A percentile compares a stretch with the other conserved stretches of the same genome.
These are phyloP conservation scores for Pachyrhynchus sulphureomaculatus DNA, from an alignment of 1,140 invertebrate species.

Conservation along the genomic window DNA sequence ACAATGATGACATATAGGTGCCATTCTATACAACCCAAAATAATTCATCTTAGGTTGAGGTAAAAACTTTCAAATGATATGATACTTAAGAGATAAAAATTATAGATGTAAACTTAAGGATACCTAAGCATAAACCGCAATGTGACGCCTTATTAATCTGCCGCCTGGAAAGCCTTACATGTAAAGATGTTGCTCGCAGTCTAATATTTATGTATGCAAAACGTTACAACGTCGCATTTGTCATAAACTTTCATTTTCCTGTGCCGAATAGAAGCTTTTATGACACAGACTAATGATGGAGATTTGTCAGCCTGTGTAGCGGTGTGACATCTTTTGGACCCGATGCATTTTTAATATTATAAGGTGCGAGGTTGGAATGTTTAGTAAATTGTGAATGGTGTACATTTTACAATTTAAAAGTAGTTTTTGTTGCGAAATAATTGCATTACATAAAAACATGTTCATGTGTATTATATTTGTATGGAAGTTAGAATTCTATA, in stretches of 20 bases:
- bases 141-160: constrained; percentile 26
- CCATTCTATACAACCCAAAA: no score
- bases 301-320: constrained; percentile 40
- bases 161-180: constrained; percentile 38
- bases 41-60: no score
- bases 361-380: constrained; percentile 20
- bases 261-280: constrained; percentile 39
- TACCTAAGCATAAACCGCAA: constrained; percentile 23
- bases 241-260: constrained; percentile 48
- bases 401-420: no score
- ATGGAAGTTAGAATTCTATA: no score
- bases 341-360: constrained; percentile 36
- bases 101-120: neutral
- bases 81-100: neutral
- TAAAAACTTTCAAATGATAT: no score
- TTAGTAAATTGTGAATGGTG: neutral
- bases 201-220: constrained; percentile 49
- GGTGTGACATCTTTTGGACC: constrained; percentile 38
- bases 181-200: constrained; percentile 41
- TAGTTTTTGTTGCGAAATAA: neutral
- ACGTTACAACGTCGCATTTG: constrained; percentile 45
- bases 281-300: constrained; percentile 42
- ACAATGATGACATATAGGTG: no score
- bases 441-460: no score
- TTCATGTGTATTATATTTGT: no score